phyloP scores from a whole-genome alignment of 2,888 invertebrate genomes.

The Coelopa pilipes region DNA sequence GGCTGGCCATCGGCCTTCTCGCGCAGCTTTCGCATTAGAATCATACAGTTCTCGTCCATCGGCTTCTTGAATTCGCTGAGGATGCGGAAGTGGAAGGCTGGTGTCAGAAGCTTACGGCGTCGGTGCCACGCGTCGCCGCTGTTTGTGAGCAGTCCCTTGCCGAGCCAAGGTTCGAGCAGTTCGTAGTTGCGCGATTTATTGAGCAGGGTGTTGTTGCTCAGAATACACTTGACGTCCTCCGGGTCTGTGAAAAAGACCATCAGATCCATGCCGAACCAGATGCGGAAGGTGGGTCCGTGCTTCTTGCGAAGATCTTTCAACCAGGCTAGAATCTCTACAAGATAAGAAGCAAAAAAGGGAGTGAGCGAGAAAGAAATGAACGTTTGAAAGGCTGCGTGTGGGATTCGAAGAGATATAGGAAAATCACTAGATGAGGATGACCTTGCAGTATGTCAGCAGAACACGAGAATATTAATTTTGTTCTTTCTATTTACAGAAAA shows the following conservation, averaged over 20 bases:
- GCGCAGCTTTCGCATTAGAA: slow-evolving; percentile 67
- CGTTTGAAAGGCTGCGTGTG: too few species aligned
- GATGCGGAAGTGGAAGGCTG: slow-evolving; percentile 84
- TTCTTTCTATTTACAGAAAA: too few species aligned
- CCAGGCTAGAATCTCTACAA: slow-evolving; percentile 59
- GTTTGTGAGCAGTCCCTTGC: slow-evolving; percentile 61
- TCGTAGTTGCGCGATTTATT: slow-evolving; percentile 59
- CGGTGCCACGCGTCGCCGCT: slow-evolving; percentile 72
- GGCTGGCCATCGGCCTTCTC: slow-evolving; percentile 66
- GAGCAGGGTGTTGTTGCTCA: slow-evolving; percentile 57
- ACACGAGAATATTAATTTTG: too few species aligned
- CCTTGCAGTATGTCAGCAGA: too few species aligned
- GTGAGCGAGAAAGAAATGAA: not conserved
- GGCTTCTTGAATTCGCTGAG: slow-evolving; percentile 78
- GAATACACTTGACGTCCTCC: slow-evolving; percentile 57
- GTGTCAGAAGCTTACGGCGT: slow-evolving; percentile 79
- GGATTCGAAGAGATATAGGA: too few species aligned
- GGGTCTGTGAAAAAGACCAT: slow-evolving; percentile 59
- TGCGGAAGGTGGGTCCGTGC: slow-evolving; percentile 60
- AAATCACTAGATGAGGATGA: too few species aligned
- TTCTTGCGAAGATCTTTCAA: slow-evolving; percentile 52
- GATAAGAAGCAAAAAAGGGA: not conserved
- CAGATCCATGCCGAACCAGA: slow-evolving; percentile 64
- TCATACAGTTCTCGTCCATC: slow-evolving; percentile 74
- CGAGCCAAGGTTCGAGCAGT: slow-evolving; percentile 59